These are phyloP conservation scores for Tenualosa ilisha DNA, from an alignment of 2,797 vertebrate species.

Conservation along the genomic window DNA sequence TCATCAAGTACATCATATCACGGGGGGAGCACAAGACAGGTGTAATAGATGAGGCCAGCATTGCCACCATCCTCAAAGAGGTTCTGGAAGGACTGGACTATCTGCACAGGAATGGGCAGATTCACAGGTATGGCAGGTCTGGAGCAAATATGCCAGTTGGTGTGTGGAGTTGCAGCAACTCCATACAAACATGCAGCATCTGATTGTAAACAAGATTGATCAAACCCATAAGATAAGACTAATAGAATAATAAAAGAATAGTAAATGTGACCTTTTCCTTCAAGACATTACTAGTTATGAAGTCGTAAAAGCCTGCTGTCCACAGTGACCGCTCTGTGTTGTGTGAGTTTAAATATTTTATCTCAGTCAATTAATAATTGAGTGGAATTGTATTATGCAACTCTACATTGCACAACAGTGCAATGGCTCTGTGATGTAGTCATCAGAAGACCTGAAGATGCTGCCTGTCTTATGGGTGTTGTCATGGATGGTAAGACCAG, in stretches of 20 bases:
- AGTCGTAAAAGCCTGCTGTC: neutral
- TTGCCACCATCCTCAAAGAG: conserved; percentile 89
- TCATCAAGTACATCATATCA: conserved; percentile 92
- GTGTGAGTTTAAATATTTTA: neutral
- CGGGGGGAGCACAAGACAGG: conserved; percentile 92
- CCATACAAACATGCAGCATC: neutral
- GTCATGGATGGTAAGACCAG: neutral
- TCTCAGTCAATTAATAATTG: neutral
- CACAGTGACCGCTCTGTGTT: neutral
- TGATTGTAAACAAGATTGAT: neutral
- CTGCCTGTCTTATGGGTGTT: neutral
- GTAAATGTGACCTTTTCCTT: too few species aligned
- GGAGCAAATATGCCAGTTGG: neutral
- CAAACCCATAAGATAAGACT: neutral
- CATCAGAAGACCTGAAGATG: neutral
- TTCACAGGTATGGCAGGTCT: conserved; percentile 81
- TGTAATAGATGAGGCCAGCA: conserved; percentile 89
- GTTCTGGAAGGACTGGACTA: conserved; percentile 93
- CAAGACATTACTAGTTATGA: neutral
- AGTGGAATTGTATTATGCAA: conserved; percentile 5
- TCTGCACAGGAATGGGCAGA: conserved; percentile 94
- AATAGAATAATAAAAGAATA: too few species aligned
- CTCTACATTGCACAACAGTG: neutral
- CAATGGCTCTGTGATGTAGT: neutral
- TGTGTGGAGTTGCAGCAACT: neutral